phyloP scores from a whole-genome alignment of 1,140 invertebrate genomes.

The Drosophila tsacasi region DNA sequence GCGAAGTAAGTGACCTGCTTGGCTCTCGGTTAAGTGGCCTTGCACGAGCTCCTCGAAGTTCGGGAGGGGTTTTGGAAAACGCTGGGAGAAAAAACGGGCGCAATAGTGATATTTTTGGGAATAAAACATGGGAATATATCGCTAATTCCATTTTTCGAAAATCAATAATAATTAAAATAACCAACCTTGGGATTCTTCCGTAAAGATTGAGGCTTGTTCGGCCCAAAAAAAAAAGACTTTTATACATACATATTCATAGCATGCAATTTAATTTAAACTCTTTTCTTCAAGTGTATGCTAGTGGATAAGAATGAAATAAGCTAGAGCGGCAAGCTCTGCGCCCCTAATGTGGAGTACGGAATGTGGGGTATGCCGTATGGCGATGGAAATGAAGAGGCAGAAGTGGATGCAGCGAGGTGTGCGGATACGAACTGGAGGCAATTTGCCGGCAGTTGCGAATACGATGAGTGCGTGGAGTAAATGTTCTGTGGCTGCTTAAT shows the following conservation, averaged over 20 bases:
- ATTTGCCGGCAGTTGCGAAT: slow-evolving; percentile 59
- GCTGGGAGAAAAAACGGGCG: not conserved
- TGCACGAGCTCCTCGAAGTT: slow-evolving; percentile 25
- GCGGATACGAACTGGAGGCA: slow-evolving; percentile 46
- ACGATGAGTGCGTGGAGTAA: slow-evolving; percentile 38
- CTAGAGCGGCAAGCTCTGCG: slow-evolving; percentile 3
- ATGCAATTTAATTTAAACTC: not conserved
- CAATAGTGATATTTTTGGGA: not conserved
- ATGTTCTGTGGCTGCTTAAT: slow-evolving; percentile 51
- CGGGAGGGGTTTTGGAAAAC: not conserved
- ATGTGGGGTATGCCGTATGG: slow-evolving; percentile 21
- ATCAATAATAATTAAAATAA: too few relatives aligned
- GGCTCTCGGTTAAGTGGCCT: slow-evolving; percentile 71
- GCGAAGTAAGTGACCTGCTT: slow-evolving; percentile 76
- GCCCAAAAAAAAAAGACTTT: not conserved
- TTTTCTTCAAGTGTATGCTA: slow-evolving; percentile 17
- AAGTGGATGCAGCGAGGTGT: slow-evolving; percentile 53
- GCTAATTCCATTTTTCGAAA: too few relatives aligned
- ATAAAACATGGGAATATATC: too few relatives aligned
- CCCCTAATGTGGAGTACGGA: slow-evolving; percentile 30
- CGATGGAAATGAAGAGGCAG: slow-evolving; percentile 5
- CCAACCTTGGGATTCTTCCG: not conserved
- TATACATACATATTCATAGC: too few relatives aligned
- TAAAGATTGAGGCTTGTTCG: not conserved
- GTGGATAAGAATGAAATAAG: slow-evolving; percentile 43